Conservation (phyloP, 2,113 vertebrate species). For the Athene cunicularia region DNA sequence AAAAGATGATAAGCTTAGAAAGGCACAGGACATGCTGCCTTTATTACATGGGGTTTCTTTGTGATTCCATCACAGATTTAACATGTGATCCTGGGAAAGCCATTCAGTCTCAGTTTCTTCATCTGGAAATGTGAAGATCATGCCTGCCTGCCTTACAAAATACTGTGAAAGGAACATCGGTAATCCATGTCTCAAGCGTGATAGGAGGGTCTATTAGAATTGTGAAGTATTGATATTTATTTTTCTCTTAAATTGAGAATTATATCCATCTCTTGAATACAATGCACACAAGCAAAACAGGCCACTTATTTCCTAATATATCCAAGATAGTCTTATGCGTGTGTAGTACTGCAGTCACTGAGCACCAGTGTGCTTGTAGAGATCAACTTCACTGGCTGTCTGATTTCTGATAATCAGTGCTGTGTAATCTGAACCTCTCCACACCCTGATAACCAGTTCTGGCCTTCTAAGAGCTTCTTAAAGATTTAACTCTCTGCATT, state of each 20-base stretch:
- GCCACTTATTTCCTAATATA: not conserved
- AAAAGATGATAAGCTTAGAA: not conserved
- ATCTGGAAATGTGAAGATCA: not conserved
- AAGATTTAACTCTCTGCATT: not conserved
- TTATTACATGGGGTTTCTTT: not conserved
- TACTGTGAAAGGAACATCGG: not conserved
- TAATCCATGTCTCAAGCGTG: not conserved
- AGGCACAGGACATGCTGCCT: not conserved
- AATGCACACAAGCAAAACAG: not conserved
- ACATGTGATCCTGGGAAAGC: not conserved
- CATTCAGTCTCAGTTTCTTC: not conserved
- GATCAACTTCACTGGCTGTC: not conserved
- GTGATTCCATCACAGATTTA: not conserved
- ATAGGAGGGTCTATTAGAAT: not conserved
- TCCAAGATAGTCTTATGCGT: not conserved
- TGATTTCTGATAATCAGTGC: not conserved
- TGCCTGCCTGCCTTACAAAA: not conserved
- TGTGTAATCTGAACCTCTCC: not conserved
- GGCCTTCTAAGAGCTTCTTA: not conserved
- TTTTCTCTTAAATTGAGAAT: not conserved
- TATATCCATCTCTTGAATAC: not conserved
- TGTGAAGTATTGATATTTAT: not conserved
- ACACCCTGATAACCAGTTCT: not conserved
- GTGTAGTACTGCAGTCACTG: not conserved
- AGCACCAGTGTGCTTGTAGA: not conserved